Percentiles rank a stretch among this genome's conserved stretches.
Evolutionary conservation across 2,797 vertebrate species (phyloP).

Genomic region (Heteromormyrus szaboi): DNA sequence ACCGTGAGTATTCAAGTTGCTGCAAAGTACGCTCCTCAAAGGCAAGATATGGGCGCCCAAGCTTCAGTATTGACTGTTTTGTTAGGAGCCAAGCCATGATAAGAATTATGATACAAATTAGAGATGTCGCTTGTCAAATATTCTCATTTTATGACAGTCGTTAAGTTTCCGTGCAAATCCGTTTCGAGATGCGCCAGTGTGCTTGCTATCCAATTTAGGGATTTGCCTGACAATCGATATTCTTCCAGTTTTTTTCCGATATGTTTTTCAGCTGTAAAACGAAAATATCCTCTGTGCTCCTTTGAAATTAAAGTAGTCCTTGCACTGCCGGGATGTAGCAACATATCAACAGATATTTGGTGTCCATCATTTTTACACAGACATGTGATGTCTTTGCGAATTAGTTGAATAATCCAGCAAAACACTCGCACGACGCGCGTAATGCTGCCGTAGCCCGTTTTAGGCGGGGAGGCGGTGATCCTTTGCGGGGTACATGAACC

Average conservation of each 20-base stretch:
- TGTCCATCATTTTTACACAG: neutral
- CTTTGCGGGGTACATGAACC: neutral
- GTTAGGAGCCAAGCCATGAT: neutral
- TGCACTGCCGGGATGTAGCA: neutral
- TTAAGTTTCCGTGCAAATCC: neutral
- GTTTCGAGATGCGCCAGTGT: neutral
- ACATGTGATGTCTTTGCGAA: neutral
- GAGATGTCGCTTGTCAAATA: neutral
- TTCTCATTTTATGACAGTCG: neutral
- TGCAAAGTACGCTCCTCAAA: neutral
- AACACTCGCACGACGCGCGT: neutral
- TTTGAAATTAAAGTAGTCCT: neutral
- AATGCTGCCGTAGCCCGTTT: neutral
- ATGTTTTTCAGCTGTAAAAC: neutral
- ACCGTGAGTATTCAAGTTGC: slow-evolving; percentile 8
- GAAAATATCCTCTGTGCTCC: neutral
- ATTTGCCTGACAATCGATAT: neutral
- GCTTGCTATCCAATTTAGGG: neutral
- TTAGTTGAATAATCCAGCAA: neutral
- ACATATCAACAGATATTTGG: neutral
- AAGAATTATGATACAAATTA: slow-evolving; percentile 7
- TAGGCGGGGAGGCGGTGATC: neutral
- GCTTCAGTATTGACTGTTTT: neutral
- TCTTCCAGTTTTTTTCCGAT: neutral
- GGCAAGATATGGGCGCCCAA: neutral